phyloP scores from a whole-genome alignment of 2,888 invertebrate species.

The Volucella inanis region DNA sequence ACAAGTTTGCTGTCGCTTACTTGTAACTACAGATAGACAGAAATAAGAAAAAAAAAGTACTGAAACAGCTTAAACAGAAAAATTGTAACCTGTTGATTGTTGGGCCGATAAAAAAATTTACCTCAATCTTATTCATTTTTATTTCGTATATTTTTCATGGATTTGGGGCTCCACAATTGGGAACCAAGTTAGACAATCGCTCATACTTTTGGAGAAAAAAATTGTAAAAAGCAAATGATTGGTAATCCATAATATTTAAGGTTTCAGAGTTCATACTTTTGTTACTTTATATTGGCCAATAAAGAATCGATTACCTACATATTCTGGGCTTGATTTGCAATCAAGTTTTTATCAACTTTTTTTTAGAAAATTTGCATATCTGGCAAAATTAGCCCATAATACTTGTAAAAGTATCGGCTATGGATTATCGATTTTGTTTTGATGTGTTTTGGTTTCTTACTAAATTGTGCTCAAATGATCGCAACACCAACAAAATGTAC shows the following conservation, averaged over 20 bases:
- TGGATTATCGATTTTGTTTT: no score
- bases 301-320: conserved; percentile 17
- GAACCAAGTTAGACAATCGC: conserved; percentile 49
- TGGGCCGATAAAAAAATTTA: conserved; percentile 61
- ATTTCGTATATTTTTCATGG: conserved; percentile 21
- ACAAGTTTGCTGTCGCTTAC: conserved; percentile 32
- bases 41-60: conserved; percentile 12
- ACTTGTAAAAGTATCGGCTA: no score
- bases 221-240: conserved; percentile 63
- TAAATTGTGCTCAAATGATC: no score
- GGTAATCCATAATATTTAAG: conserved; percentile 53
- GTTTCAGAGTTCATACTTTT: conserved; percentile 3
- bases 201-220: conserved; percentile 25
- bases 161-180: not conserved
- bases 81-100: conserved; percentile 64
- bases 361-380: no score
- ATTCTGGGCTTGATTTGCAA: conserved; percentile 35
- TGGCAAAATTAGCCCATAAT: no score
- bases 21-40: not conserved
- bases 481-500: no score
- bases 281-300: not conserved
- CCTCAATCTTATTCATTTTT: conserved; percentile 30
- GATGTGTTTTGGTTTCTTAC: no score
- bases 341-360: not conserved
- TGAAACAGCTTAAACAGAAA: conserved; percentile 46